Evolutionary conservation across 2,797 vertebrate genomes (phyloP).

Genomic region (Lepilemur septentrionalis): DNA sequence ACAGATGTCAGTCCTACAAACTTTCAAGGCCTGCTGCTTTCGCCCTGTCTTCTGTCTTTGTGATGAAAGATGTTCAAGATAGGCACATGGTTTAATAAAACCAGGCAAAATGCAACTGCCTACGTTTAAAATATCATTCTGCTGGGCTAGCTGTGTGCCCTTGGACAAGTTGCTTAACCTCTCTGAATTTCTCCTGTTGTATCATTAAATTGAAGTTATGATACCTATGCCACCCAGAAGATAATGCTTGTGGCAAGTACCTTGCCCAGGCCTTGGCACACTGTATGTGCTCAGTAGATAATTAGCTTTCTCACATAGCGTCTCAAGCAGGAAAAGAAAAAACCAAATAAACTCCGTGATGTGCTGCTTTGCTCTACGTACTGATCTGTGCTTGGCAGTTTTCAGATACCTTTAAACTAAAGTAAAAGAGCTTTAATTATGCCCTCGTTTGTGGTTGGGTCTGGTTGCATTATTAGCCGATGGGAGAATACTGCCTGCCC

Average conservation of each 20-base stretch:
- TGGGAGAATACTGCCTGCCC: neutral
- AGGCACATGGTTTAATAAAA: neutral
- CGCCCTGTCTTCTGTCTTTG: neutral
- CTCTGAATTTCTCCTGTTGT: neutral
- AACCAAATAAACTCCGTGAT: neutral
- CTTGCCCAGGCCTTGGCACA: neutral
- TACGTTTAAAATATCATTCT: neutral
- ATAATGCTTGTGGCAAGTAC: neutral
- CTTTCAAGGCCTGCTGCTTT: neutral
- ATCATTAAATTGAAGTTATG: neutral
- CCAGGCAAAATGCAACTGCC: too few species aligned
- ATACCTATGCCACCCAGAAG: neutral
- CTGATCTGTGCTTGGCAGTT: neutral
- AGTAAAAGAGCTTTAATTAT: conserved; percentile 36
- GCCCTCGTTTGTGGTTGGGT: neutral
- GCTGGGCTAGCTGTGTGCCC: neutral
- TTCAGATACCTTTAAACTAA: neutral
- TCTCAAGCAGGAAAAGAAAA: neutral
- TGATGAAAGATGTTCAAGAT: neutral
- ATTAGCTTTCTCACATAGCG: neutral
- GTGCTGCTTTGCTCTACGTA: neutral
- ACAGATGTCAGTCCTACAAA: neutral
- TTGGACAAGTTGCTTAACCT: neutral
- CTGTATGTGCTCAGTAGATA: neutral
- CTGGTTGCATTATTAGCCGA: neutral